phyloP scores from a whole-genome alignment of 30 jellyfish, hydroid and myxozoan species.

The Mastigias papua region DNA sequence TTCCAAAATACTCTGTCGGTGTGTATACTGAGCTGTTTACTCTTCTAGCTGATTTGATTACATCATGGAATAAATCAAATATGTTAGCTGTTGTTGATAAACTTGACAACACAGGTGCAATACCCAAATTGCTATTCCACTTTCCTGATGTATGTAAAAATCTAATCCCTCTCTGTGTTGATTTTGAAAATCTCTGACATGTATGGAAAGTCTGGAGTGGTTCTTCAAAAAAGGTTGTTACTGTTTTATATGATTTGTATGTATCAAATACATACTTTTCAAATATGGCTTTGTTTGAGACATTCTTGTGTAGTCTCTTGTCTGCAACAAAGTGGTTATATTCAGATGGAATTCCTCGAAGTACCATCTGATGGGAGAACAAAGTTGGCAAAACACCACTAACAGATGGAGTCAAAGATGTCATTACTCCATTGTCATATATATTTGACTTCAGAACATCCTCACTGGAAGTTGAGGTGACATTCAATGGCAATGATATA shows the following conservation, averaged over 20 bases:
- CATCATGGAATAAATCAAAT: slow-evolving; percentile 60
- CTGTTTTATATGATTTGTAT: slow-evolving; percentile 15
- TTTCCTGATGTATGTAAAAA: slow-evolving; percentile 4
- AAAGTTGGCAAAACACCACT: neutral
- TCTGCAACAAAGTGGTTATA: no score
- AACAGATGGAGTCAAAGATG: slow-evolving; percentile 35
- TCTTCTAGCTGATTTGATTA: slow-evolving; percentile 47
- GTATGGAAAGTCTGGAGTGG: slow-evolving; percentile 51
- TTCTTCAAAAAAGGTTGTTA: slow-evolving; percentile 25
- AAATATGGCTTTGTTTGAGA: slow-evolving; percentile 43
- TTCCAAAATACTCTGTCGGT: slow-evolving; percentile 54
- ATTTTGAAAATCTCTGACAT: slow-evolving; percentile 42
- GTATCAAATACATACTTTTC: slow-evolving; percentile 14
- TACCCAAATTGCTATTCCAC: neutral
- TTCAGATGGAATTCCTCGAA: slow-evolving; percentile 47
- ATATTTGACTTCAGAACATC: neutral
- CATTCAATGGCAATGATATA: slow-evolving; percentile 34
- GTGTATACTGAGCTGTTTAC: slow-evolving; percentile 24
- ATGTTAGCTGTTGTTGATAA: slow-evolving; percentile 60
- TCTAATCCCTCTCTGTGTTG: neutral
- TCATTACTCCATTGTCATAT: slow-evolving; percentile 19
- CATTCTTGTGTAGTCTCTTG: neutral
- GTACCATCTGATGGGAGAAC: slow-evolving; percentile 34
- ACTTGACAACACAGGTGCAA: slow-evolving; percentile 63
- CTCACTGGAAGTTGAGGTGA: slow-evolving; percentile 24